Base-by-base conservation (phyloP, 2,888 invertebrate genomes). In the Monopis laevigella region DNA sequence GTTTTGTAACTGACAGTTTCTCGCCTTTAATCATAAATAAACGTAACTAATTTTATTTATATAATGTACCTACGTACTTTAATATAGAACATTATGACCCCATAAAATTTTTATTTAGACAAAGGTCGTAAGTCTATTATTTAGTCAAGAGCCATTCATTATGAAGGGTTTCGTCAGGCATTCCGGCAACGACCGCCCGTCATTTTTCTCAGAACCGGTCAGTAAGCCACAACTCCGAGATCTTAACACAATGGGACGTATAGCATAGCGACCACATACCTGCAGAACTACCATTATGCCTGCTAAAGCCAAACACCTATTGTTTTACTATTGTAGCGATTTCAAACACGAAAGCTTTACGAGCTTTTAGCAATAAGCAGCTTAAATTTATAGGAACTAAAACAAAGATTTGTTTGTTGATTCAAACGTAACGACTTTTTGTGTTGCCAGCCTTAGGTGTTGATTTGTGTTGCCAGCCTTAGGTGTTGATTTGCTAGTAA, bases 121-220 rank as follows among this genome's bases (percentile, higher is more conserved):
- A n/a, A n/a, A n/a, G n/a, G n/a, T n/a, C n/a, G n/a, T n/a, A n/a
- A n/a, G n/a, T n/a, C n/a, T n/a, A n/a, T n/a, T n/a, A n/a, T n/a
- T n/a, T n/a, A n/a, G n/a, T n/a, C n/a, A n/a, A n/a, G n/a, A n/a
- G n/a, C n/a, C n/a, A n/a, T n/a, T n/a, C n/a, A n/a, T n/a, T n/a
- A n/a, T n/a, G n/a, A n/a, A n/a, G n/a, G n/a, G n/a, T n/a, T n/a
- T n/a, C n/a, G n/a, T n/a, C n/a, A n/a, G n/a, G n/a, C n/a, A n/a
- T n/a, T n/a, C n/a, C n/a, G n/a, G n/a, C n/a, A n/a, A n/a, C n/a
- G n/a, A n/a, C 29, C 18, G 61, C 59, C 58, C 58, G 64, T 70
- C 59, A 65, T 60, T 61, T 64, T 74, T 69, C 67, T 57, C 51
- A 64, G 65, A 73, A 74, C 70, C 69, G 69, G 68, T 70, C 60